Base-by-base conservation (phyloP, 2,888 invertebrate species). In the Apodemia hepburni region DNA sequence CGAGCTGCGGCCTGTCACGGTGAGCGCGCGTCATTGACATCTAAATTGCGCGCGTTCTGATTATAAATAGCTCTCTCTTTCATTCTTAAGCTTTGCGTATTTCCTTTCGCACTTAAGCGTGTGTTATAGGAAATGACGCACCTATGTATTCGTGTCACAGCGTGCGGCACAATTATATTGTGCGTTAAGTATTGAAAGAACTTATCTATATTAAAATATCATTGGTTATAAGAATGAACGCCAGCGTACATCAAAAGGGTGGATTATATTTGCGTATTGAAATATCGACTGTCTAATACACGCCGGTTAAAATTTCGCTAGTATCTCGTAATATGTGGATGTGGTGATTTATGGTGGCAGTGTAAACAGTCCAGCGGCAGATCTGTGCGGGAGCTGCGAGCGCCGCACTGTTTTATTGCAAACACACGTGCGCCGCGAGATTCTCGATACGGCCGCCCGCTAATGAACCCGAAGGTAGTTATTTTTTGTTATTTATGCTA, bases 401-500 rank as follows among this genome's bases (percentile, higher is more conserved):
- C 3, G 11, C 22, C 9, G 49, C 18, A 3, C 42, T 51, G 22
- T 22, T 51, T 51, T 51, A 51, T 51, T 22, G 51, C 51, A 51
- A 51, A 51, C 51, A 51, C 51, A 35, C 18, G 33, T 33, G 51
- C 6, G 5, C 15, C n/a, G 35, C 15, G 54, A 22, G 12, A 49
- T 58, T 59, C 47, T 64, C 12, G 61, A 8, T 18, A 38, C 18
- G 18, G 17, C 2, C 15, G 11, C 11, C 12, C 57, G 42, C 4
- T 64, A 63, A 65, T 66, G 65, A 64, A 68, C 62, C 62, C 60
- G 62, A 61, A 47, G 60, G 64, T 60, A 61, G 64, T 65, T 68
- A 63, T 66, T 69, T 66, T 68, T 68, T 64, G 45, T 63, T 67
- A 67, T 66, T 66, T 69, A 67, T 66, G 65, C 65, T 69, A 68